These are phyloP conservation scores for Pseudoips prasinana DNA, from an alignment of 2,888 invertebrate species.

Conservation along the genomic window DNA sequence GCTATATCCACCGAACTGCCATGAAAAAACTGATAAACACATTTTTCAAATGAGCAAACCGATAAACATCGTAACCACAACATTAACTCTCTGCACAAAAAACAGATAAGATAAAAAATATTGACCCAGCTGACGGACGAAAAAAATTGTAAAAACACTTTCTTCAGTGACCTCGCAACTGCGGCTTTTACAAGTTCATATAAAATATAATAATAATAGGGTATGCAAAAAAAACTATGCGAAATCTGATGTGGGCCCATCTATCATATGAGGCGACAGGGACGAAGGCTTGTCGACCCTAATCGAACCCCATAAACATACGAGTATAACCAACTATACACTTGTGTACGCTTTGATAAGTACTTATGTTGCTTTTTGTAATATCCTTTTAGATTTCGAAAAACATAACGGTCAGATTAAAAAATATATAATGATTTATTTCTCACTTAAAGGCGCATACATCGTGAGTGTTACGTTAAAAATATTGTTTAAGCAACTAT, in stretches of 20 bases:
- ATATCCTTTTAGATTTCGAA: too few species aligned
- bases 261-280: constrained; percentile 72
- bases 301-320: constrained; percentile 67
- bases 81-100: not conserved
- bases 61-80: not conserved
- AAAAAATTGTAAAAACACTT: constrained; percentile 23
- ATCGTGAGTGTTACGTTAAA: too few species aligned
- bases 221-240: constrained; percentile 67
- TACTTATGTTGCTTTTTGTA: constrained; percentile 5
- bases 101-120: not conserved
- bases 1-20: too few species aligned
- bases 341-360: constrained; percentile 34
- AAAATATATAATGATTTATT: too few species aligned
- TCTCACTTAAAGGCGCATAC: too few species aligned
- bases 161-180: constrained; percentile 41
- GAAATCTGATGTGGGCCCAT: constrained; percentile 71
- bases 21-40: too few species aligned
- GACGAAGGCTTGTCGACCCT: constrained; percentile 75
- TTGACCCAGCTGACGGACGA: too few species aligned
- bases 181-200: constrained; percentile 34
- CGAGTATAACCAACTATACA: constrained; percentile 36
- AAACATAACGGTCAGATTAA: too few species aligned
- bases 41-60: too few species aligned
- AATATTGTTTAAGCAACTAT: too few species aligned
- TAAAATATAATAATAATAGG: constrained; percentile 52